Evolutionary conservation across 2,797 vertebrate genomes (phyloP), one percentile per base, ranked within the genome.

Genomic region (Pyrocephalus nanus): DNA sequence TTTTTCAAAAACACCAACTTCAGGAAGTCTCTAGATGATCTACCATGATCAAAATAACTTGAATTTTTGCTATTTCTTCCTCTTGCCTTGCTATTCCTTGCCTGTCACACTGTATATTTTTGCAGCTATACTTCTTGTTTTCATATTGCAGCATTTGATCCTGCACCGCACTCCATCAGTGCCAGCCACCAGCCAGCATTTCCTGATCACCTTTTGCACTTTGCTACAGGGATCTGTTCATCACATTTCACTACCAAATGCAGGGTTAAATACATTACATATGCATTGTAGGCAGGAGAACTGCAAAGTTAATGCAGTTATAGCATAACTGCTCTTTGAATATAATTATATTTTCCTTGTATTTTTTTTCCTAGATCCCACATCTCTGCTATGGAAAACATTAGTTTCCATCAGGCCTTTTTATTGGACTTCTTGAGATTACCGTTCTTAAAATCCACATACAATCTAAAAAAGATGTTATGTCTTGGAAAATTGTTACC

Each of bases 301-400:
- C 67, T 83, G 42, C 60, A 95, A 94, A 89, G 88, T 95, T 96
- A 96, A 94, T 94, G 89, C 89, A 91, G 93, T 57, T 65, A 88
- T 70, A 91, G 88, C 55, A 89, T 91, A 96, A 96, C 58, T 65
- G 82, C 76, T 94, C 79, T 92, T 93, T 72, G 79, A 95, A 94
- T 93, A 93, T 60, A 92, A 90, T 95, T 75, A 76, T 36, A 58
- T 53, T 74, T 91, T 84, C 54, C 67, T 75, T 69, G 19, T 40
- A 79, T 90, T 77, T 84, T 84, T 71, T 83, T 32, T 32, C 26
- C 29, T 34, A 57, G 27, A 71, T 74, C 54, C 6, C 40, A 61
- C 7, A 38, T 61, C 79, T 82, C 55, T 47, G 45, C 47, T 88
- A 23, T 30, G 42, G 89, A 88, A 96, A 86, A 67, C 66, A 40